Percentiles rank a stretch among this genome's conserved stretches.
Evolutionary conservation across 2,888 invertebrate genomes (phyloP).

Genomic region (Lepidochrysops patricia): DNA sequence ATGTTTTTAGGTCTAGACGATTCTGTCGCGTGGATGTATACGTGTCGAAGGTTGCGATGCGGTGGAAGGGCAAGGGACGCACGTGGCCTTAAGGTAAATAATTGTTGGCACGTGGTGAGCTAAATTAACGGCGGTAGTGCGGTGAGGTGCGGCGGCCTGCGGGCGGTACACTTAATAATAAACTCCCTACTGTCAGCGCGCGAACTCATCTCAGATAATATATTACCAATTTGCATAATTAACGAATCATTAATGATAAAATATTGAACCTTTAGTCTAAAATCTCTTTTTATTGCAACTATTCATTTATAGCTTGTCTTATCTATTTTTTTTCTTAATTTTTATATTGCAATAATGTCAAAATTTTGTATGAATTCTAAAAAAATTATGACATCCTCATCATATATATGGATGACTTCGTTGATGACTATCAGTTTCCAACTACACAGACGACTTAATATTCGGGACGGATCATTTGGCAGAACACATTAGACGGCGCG

Average conservation of each 20-base stretch:
- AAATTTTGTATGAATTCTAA: background rate
- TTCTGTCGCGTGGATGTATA: constrained; percentile 10
- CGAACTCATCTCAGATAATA: background rate
- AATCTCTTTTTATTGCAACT: background rate
- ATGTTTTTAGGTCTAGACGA: constrained; percentile 23
- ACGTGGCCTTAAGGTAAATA: constrained; percentile 70
- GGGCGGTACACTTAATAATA: constrained; percentile 34
- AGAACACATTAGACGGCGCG: constrained; percentile 57
- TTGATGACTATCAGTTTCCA: constrained; percentile 36
- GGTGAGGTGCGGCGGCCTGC: constrained; percentile 42
- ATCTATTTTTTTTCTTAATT: background rate
- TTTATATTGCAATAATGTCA: background rate
- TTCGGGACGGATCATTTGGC: constrained; percentile 66
- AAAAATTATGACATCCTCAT: no score
- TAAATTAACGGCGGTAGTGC: constrained; percentile 55
- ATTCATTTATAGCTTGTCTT: background rate
- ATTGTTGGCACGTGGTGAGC: constrained; percentile 64
- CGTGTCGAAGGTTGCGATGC: constrained; percentile 15
- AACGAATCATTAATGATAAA: background rate
- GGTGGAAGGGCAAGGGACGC: constrained; percentile 30
- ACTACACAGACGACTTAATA: constrained; percentile 38
- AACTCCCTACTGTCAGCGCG: constrained; percentile 10
- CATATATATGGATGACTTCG: constrained; percentile 16
- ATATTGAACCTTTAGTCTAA: no score
- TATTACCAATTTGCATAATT: background rate